phyloP scores from a whole-genome alignment of 2,888 invertebrate species.

The Baronia brevicornis region DNA sequence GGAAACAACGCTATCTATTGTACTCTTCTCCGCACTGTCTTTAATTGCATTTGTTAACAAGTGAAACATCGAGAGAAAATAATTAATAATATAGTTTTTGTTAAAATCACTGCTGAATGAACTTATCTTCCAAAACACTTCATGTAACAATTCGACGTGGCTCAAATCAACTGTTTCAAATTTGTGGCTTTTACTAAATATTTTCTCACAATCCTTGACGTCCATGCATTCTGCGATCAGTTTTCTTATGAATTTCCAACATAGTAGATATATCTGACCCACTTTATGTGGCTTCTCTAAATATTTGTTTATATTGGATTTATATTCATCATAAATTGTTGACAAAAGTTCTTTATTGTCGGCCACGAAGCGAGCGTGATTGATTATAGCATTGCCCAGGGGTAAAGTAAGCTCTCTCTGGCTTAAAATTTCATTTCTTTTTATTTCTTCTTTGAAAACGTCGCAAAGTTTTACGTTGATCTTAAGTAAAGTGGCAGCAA shows the following conservation, averaged over 20 bases:
- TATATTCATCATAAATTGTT: conserved; percentile 75
- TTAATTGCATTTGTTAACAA: conserved; percentile 66
- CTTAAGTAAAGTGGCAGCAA: conserved; percentile 76
- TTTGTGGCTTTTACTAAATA: conserved; percentile 77
- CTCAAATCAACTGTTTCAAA: conserved; percentile 77
- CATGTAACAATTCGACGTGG: conserved; percentile 73
- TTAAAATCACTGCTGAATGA: conserved; percentile 39
- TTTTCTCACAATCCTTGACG: conserved; percentile 68
- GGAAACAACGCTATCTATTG: conserved; percentile 34
- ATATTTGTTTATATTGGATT: conserved; percentile 77
- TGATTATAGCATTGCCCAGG: conserved; percentile 65
- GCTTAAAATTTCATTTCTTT: conserved; percentile 57
- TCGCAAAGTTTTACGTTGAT: conserved; percentile 63
- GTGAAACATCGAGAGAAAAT: conserved; percentile 73
- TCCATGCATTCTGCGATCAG: conserved; percentile 78
- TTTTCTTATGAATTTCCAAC: conserved; percentile 73
- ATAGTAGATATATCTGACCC: conserved; percentile 77
- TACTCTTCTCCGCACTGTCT: conserved; percentile 38
- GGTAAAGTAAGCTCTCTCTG: conserved; percentile 80
- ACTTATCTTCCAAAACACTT: conserved; percentile 70
- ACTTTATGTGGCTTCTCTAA: conserved; percentile 82
- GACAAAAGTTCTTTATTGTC: conserved; percentile 62
- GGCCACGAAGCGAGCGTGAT: conserved; percentile 50
- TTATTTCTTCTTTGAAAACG: conserved; percentile 60
- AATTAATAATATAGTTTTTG: conserved; percentile 63